Base-by-base conservation (phyloP, 2,113 vertebrate genomes). In the Macrotis lagotis region DNA sequence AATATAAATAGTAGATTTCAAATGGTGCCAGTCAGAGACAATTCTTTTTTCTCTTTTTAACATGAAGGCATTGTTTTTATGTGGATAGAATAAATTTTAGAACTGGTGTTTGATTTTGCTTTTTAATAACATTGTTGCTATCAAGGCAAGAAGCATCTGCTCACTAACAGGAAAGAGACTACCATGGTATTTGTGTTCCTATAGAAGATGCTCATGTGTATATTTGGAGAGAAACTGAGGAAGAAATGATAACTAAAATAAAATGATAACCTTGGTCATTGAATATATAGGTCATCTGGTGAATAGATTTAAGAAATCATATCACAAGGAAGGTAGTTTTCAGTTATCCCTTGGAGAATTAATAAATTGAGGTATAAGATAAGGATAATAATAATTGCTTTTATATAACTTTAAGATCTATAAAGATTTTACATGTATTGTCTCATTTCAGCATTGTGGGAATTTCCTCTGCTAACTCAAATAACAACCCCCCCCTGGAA, bases 91-190 rank as follows among this genome's bases (percentile, higher is more conserved):
- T 10, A 92, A 48, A 95, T 95, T 96, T 74, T 92, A 91, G 66
- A 96, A 94, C 48, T 53, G 44, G 92, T 94, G 91, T 22, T 90
- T 51, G 95, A 89, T 90, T 89, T 66, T 55, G 47, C 19, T 96
- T 92, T 66, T 83, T 48, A 96, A 91, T 51, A 92, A 53, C 2
- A 92, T 12, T 83, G 5, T 53, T 93, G 93, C 4, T 26, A 90
- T 92, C n/a, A 92, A 91, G 24, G 50, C 90, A 94, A 31, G 89
- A 3, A 50, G 49, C 91, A 25, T 88, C 1, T 91, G 91, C 90
- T 95, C 74, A 91, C 26, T 50, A 74, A 37, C 55, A 93, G 24
- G 92, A 91, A 7, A 24, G 91, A 90, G 95, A 53, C 6, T 0
- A 37, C 3, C 66, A 24, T 59, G 31, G 25, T 94, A 26, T 22